Evolutionary conservation across 2,888 invertebrate genomes (phyloP).

Genomic region (Patella caerulea): DNA sequence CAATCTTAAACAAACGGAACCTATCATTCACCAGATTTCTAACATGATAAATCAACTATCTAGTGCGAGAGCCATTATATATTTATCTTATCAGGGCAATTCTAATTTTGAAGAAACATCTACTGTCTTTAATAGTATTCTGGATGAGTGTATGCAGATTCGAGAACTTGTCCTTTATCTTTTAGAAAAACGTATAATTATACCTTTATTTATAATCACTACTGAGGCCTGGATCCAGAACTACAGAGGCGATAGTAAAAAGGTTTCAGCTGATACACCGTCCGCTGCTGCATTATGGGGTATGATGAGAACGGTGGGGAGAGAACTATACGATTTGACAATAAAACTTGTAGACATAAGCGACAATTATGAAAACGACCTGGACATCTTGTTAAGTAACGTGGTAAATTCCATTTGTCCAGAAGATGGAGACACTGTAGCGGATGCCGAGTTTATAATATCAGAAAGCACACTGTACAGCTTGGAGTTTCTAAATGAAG

Average conservation of each 20-base stretch:
- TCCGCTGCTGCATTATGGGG: not conserved
- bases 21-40: not conserved
- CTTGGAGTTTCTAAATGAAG: no score
- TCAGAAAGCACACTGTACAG: no score
- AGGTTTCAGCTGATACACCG: not conserved
- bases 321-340: not conserved
- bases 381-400: not conserved
- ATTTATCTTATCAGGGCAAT: no score
- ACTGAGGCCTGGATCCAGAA: not conserved
- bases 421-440: not conserved
- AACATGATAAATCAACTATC: not conserved
- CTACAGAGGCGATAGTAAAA: not conserved
- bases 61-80: no score
- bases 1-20: no score
- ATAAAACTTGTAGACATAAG: not conserved
- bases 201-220: constrained; percentile 7
- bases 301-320: not conserved
- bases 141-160: not conserved
- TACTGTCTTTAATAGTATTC: not conserved
- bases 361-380: not conserved
- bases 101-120: no score
- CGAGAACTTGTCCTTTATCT: not conserved
- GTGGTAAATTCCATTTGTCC: not conserved
- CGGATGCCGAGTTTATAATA: no score
- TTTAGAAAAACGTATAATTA: not conserved